Evolutionary conservation across 2,888 invertebrate genomes (phyloP).

Genomic region (Frankliniella fusca): DNA sequence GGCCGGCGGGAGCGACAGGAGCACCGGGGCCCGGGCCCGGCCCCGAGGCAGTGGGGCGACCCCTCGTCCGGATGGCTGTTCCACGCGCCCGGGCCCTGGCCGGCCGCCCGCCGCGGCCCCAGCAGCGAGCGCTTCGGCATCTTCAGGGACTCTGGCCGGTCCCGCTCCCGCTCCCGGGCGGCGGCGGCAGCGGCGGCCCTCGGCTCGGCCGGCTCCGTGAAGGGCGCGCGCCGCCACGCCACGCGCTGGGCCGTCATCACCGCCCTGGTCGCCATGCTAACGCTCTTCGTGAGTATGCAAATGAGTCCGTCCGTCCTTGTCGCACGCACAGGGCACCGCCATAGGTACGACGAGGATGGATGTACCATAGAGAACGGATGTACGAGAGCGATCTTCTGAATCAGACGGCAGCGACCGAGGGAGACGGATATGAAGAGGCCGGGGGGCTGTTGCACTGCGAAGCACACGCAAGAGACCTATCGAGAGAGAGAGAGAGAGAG

Average conservation of each 20-base stretch:
- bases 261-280: background rate
- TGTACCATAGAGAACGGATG: no score
- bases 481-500: no score
- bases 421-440: background rate
- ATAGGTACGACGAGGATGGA: no score
- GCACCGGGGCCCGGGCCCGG: background rate
- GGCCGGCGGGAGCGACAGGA: no score
- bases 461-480: no score
- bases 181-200: background rate
- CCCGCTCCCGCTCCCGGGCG: background rate
- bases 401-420: background rate
- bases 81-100: background rate
- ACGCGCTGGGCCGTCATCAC: conserved; percentile 4
- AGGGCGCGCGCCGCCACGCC: background rate
- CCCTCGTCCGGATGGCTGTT: background rate
- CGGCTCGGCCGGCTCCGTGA: background rate
- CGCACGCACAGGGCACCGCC: no score
- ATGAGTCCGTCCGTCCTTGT: no score
- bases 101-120: background rate
- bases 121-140: conserved; percentile 14
- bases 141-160: background rate
- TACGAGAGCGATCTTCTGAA: no score
- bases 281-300: conserved; percentile 11
- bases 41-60: background rate
- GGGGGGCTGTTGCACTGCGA: no score